Evolutionary conservation across 2,888 invertebrate genomes (phyloP), one percentile per base, ranked within the genome.

Genomic region (Chouioia cunea): DNA sequence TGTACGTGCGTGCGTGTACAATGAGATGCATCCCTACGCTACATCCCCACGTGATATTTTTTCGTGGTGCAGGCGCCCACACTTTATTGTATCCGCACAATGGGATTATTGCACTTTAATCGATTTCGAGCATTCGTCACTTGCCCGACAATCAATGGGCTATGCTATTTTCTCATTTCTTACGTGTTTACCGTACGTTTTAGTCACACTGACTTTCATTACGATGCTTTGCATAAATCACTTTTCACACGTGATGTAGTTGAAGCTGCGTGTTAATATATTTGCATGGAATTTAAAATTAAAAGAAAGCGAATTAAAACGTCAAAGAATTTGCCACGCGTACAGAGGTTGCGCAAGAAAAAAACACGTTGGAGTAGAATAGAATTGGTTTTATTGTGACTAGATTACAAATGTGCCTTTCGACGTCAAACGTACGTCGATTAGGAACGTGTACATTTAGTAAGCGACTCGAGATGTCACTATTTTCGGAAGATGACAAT

Each of bases 331-430:
- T n/a, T n/a, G n/a, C n/a, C n/a, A n/a, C n/a, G n/a, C n/a, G n/a
- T n/a, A 12, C 36, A 36, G 1, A 12, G 36, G 36, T 36, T 3
- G 12, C 36, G 6, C 8, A 27, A 36, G 48, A 16, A 16, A 63
- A 59, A 27, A 47, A 71, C 12, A 8, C 58, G 18, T 3, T 52
- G 44, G 56, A 52, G 18, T 85, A 85, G 84, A 85, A 84, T 85
- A 83, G 83, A 85, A 83, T 85, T 83, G 82, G 80, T 81, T 85
- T 85, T 85, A 85, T 85, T 84, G 85, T 84, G 85, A 85, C 85
- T 85, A 85, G 85, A 85, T 84, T 85, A 85, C 84, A 85, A 85
- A 85, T 81, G 83, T 82, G 80, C 82, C 82, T 82, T 78, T 74
- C 79, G 81, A 80, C 81, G 81, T 76, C 79, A 78, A 79, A 79